Conservation (phyloP, 2,888 invertebrate species). For the Sipunculus nudus region DNA sequence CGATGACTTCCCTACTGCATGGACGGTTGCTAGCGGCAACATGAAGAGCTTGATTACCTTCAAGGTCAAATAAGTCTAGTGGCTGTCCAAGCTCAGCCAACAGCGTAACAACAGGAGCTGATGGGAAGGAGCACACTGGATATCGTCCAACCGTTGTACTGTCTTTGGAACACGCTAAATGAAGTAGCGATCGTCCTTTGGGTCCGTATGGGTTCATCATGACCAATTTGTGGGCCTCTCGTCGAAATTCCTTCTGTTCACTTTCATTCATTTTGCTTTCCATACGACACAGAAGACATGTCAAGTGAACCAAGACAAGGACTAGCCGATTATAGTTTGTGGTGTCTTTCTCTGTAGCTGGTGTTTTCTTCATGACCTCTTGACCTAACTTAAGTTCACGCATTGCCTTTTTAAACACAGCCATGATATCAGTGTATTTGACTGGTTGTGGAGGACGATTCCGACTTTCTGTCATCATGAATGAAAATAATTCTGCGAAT, state of each 20-base stretch:
- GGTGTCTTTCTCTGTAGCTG: slow-evolving; percentile 71
- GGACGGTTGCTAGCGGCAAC: slow-evolving; percentile 79
- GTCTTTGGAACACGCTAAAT: slow-evolving; percentile 85
- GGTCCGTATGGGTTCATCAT: slow-evolving; percentile 72
- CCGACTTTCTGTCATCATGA: slow-evolving; percentile 84
- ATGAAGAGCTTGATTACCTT: slow-evolving; percentile 89
- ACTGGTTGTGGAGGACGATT: slow-evolving; percentile 76
- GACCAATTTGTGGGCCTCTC: slow-evolving; percentile 80
- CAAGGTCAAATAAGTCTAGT: slow-evolving; percentile 81
- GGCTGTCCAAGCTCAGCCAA: slow-evolving; percentile 79
- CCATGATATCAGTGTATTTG: slow-evolving; percentile 82
- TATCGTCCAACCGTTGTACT: slow-evolving; percentile 75
- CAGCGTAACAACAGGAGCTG: slow-evolving; percentile 76
- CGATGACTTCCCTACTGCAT: slow-evolving; percentile 77
- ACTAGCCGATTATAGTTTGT: slow-evolving; percentile 84
- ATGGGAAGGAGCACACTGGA: slow-evolving; percentile 78
- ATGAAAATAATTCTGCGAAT: slow-evolving; percentile 86
- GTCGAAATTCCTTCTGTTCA: slow-evolving; percentile 71
- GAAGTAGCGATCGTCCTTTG: slow-evolving; percentile 68
- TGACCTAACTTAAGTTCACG: slow-evolving; percentile 68
- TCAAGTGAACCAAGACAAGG: slow-evolving; percentile 81
- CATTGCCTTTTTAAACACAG: slow-evolving; percentile 84
- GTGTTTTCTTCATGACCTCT: slow-evolving; percentile 25
- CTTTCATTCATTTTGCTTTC: slow-evolving; percentile 58
- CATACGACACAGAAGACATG: slow-evolving; percentile 61